A percentile compares a stretch with the other conserved stretches of the same genome.
These are phyloP conservation scores for Apamea monoglypha DNA, from an alignment of 2,888 invertebrate species.

Conservation along the genomic window DNA sequence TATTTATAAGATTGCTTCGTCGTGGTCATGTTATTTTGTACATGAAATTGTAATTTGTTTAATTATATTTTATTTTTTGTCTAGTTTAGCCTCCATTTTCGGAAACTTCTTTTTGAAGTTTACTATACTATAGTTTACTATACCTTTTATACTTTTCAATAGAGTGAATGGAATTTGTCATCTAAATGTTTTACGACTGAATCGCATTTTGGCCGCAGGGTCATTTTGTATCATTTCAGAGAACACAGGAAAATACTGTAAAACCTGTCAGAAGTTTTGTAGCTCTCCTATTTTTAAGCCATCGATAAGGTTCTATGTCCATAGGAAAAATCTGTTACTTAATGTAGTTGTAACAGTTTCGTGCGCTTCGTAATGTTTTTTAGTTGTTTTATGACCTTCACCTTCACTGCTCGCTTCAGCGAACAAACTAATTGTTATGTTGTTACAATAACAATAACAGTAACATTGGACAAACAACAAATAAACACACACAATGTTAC, in stretches of 20 bases:
- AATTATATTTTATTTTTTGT: neutral
- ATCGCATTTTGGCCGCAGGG: neutral
- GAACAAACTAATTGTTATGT: conserved; percentile 17
- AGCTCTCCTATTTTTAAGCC: neutral
- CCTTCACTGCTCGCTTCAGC: conserved; percentile 46
- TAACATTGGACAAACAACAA: conserved; percentile 29
- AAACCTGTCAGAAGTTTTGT: neutral
- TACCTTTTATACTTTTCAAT: too few relatives aligned
- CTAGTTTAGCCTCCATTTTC: neutral
- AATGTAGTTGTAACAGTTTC: conserved; percentile 11
- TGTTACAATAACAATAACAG: neutral
- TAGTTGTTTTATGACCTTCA: conserved; percentile 33
- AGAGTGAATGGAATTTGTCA: neutral
- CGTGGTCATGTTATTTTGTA: neutral
- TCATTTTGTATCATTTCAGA: neutral
- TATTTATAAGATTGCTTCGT: neutral
- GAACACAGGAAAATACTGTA: neutral
- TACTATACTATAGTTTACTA: too few relatives aligned
- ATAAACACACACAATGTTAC: conserved; percentile 66
- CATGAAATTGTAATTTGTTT: neutral
- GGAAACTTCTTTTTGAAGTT: neutral
- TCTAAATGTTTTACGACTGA: neutral
- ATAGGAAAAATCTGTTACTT: neutral
- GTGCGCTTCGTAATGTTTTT: conserved; percentile 21
- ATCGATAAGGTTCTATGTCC: too few relatives aligned